A percentile compares a stretch with the other conserved stretches of the same genome.
phyloP scores from a whole-genome alignment of 1,140 invertebrate species.

The Cydia pomonella region DNA sequence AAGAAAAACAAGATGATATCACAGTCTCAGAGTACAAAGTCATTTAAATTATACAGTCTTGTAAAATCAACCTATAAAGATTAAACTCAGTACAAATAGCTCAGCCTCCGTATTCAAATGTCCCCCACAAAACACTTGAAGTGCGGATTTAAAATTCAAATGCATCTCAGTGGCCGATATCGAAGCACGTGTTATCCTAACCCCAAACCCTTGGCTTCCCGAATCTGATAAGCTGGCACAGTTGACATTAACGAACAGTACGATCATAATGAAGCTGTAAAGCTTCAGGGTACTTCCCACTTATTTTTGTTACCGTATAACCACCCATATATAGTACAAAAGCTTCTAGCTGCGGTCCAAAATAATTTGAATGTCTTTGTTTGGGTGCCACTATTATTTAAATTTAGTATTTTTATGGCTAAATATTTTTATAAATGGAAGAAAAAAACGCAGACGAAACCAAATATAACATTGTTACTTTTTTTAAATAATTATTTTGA shows the following conservation, averaged over 20 bases:
- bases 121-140: conserved; percentile 18
- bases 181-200: conserved; percentile 48
- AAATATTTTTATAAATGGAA: too few species aligned
- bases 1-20: not conserved
- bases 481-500: too few species aligned
- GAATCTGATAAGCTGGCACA: conserved; percentile 56
- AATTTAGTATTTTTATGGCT: too few species aligned
- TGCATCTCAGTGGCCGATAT: conserved; percentile 30
- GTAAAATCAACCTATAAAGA: conserved; percentile 6
- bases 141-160: conserved; percentile 27
- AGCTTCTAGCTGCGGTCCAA: too few species aligned
- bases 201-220: conserved; percentile 43
- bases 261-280: not conserved
- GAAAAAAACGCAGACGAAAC: too few species aligned
- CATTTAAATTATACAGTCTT: not conserved
- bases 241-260: conserved; percentile 44
- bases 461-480: too few species aligned
- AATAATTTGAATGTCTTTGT: too few species aligned
- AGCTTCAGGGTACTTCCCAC: too few species aligned
- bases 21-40: not conserved
- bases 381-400: too few species aligned
- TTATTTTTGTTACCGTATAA: too few species aligned
- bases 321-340: too few species aligned
- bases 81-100: conserved; percentile 12
- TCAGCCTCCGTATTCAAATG: conserved; percentile 8